Evolutionary conservation across 2,797 vertebrate genomes (phyloP).

Genomic region (Pelodytes ibericus): DNA sequence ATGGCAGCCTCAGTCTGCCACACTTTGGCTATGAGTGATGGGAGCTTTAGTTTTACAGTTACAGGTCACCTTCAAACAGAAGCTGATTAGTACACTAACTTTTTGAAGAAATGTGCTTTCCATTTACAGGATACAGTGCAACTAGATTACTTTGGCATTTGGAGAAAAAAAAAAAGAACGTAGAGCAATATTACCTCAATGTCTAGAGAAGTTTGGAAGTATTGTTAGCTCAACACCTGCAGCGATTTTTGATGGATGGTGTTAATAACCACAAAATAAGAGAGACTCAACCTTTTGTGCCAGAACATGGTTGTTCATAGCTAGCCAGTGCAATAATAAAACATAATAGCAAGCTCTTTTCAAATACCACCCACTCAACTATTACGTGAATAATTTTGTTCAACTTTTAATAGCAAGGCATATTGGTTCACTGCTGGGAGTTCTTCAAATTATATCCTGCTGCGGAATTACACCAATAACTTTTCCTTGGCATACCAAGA

Average conservation of each 20-base stretch:
- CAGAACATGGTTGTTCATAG: slow-evolving; percentile 49
- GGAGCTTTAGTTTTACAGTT: too few species aligned
- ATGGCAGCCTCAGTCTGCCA: too few species aligned
- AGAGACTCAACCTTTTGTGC: slow-evolving; percentile 54
- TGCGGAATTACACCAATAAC: slow-evolving; percentile 56
- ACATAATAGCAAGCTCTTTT: slow-evolving; percentile 55
- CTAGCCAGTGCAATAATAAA: slow-evolving; percentile 54
- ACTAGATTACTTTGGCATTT: too few species aligned
- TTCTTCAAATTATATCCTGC: slow-evolving; percentile 54
- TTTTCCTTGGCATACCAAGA: slow-evolving; percentile 38
- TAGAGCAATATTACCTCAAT: slow-evolving; percentile 41
- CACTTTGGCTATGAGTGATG: too few species aligned
- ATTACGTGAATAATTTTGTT: slow-evolving; percentile 58
- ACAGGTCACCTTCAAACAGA: too few species aligned
- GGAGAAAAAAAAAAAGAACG: too few species aligned
- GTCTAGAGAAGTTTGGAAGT: slow-evolving; percentile 46
- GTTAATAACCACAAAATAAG: slow-evolving; percentile 53
- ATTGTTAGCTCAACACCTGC: slow-evolving; percentile 47
- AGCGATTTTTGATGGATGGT: slow-evolving; percentile 54
- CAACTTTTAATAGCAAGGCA: slow-evolving; percentile 57
- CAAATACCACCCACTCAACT: slow-evolving; percentile 46
- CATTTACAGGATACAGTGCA: too few species aligned
- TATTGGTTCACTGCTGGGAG: slow-evolving; percentile 59
- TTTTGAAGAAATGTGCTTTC: too few species aligned
- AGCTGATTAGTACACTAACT: too few species aligned